Evolutionary conservation across 2,797 vertebrate species (phyloP).

Genomic region (Dromococcyx pavoninus): DNA sequence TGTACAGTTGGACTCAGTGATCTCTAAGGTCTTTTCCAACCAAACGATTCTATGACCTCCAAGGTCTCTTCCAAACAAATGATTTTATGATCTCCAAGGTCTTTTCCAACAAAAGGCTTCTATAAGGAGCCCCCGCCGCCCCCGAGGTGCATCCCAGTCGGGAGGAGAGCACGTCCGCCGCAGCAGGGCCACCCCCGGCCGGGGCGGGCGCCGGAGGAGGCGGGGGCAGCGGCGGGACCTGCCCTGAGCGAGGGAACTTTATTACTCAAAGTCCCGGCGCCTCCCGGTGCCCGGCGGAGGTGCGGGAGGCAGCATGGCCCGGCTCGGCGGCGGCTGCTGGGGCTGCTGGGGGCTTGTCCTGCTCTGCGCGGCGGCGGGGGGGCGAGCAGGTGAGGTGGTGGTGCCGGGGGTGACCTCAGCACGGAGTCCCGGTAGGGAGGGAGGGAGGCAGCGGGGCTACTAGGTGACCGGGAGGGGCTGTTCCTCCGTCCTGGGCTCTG

Average conservation of each 20-base stretch:
- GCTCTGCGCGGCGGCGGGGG: constrained; percentile 38
- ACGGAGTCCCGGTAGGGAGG: too few species aligned
- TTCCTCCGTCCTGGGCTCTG: not conserved
- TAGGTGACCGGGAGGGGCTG: not conserved
- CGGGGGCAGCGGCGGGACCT: constrained; percentile 44
- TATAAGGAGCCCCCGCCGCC: too few species aligned
- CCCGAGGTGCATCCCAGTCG: not conserved
- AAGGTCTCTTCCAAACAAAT: too few species aligned
- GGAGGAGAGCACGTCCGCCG: not conserved
- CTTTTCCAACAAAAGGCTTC: too few species aligned
- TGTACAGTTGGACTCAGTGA: too few species aligned
- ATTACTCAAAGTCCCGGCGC: constrained; percentile 4
- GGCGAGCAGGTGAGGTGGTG: constrained; percentile 12
- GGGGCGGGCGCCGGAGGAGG: constrained; percentile 35
- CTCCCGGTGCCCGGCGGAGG: not conserved
- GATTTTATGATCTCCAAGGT: too few species aligned
- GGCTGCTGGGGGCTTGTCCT: constrained; percentile 34
- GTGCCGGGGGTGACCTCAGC: too few species aligned
- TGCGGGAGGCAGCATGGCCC: not conserved
- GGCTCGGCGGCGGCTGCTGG: not conserved
- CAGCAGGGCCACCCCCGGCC: not conserved
- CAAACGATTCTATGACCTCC: too few species aligned
- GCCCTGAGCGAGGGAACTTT: constrained; percentile 14
- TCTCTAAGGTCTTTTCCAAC: too few species aligned
- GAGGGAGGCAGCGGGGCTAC: too few species aligned